Percentiles rank a stretch among this genome's conserved stretches.
These are phyloP conservation scores for Marmota monax DNA, from an alignment of 2,113 vertebrate genomes.

Conservation along the genomic window DNA sequence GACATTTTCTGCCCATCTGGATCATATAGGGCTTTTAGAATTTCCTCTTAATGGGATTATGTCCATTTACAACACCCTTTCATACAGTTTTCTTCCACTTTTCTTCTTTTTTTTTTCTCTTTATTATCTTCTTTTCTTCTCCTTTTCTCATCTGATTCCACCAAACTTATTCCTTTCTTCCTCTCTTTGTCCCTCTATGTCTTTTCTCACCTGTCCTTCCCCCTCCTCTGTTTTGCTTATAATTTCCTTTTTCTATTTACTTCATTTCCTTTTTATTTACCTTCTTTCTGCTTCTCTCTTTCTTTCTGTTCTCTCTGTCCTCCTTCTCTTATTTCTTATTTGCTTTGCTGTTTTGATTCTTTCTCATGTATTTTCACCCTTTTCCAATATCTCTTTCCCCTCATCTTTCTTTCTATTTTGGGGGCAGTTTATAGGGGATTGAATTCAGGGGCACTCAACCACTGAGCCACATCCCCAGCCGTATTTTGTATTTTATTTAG, in stretches of 20 bases:
- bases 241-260: not conserved
- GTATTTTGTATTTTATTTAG: too few relatives aligned
- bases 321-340: not conserved
- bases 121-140: not conserved
- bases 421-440: too few relatives aligned
- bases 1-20: not conserved
- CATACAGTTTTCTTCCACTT: not conserved
- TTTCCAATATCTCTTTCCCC: not conserved
- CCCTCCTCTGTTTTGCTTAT: not conserved
- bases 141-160: not conserved
- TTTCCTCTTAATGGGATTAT: not conserved
- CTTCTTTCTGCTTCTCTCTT: not conserved
- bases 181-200: not conserved
- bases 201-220: not conserved
- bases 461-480: too few relatives aligned
- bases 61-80: not conserved
- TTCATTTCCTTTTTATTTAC: not conserved
- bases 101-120: not conserved
- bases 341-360: not conserved
- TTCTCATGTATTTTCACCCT: not conserved
- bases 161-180: not conserved
- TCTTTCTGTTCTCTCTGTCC: not conserved
- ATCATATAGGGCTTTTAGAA: not conserved
- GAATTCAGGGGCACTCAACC: too few relatives aligned
- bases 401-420: not conserved